phyloP scores from a whole-genome alignment of 1,140 invertebrate species.

The Apis florea region DNA sequence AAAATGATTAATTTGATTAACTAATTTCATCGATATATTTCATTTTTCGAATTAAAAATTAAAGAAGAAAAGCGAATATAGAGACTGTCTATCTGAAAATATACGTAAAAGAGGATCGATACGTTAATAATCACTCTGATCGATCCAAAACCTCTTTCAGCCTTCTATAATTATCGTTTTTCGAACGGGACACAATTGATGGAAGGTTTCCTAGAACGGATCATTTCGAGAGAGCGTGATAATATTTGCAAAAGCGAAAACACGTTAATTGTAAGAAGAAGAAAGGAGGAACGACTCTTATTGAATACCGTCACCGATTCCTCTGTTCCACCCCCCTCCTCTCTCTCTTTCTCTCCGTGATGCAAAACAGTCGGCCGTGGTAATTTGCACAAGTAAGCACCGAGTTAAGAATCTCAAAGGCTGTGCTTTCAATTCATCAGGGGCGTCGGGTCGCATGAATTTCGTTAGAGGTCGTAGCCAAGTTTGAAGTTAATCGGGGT shows the following conservation, averaged over 20 bases:
- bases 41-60: no score
- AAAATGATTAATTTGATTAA: no score
- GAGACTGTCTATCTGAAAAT: no score
- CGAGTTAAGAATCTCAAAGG: conserved; percentile 59
- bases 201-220: background rate
- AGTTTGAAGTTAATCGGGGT: conserved; percentile 51
- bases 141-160: background rate
- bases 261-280: conserved; percentile 46
- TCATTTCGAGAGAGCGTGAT: conserved; percentile 19
- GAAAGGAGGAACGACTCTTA: conserved; percentile 19
- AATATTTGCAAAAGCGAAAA: conserved; percentile 31
- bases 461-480: conserved; percentile 33
- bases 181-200: conserved; percentile 22
- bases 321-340: background rate
- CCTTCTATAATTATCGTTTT: background rate
- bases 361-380: conserved; percentile 50
- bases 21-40: no score
- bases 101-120: background rate
- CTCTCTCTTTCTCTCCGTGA: conserved; percentile 20
- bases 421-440: conserved; percentile 49
- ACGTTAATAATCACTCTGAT: background rate
- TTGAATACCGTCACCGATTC: background rate
- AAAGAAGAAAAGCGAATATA: no score
- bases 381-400: conserved; percentile 56
- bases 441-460: conserved; percentile 37